Evolutionary conservation across 2,888 invertebrate genomes (phyloP).

Genomic region (Sisyra nigra): DNA sequence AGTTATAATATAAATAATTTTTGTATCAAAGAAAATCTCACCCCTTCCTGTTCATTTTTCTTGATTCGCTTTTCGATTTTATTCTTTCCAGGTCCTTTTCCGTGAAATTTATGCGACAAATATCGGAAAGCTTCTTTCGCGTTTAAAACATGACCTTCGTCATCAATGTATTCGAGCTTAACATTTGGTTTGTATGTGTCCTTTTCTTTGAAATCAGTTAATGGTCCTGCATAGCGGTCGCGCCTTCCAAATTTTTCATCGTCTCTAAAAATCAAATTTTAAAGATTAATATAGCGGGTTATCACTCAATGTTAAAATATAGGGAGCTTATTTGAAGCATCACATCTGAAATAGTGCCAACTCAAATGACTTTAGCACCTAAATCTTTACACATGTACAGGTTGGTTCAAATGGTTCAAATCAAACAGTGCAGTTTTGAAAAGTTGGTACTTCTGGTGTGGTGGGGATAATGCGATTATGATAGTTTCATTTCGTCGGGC

Average conservation of each 20-base stretch:
- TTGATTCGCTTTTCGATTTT: conserved; percentile 94
- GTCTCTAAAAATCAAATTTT: conserved; percentile 33
- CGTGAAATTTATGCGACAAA: conserved; percentile 96
- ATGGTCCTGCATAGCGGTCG: conserved; percentile 68
- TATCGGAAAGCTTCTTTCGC: conserved; percentile 95
- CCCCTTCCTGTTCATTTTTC: conserved; percentile 85
- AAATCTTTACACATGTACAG: too few species aligned
- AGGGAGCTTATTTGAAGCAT: too few species aligned
- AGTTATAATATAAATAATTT: conserved; percentile 9
- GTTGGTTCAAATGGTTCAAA: neutral
- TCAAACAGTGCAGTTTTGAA: too few species aligned
- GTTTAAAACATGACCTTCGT: conserved; percentile 80
- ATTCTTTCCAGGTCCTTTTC: conserved; percentile 97
- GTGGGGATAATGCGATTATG: too few species aligned
- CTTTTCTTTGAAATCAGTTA: conserved; percentile 85
- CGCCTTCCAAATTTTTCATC: conserved; percentile 63
- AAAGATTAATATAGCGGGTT: conserved; percentile 3
- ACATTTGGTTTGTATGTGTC: conserved; percentile 82
- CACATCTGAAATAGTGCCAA: neutral
- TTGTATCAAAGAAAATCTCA: conserved; percentile 20
- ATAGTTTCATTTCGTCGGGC: too few species aligned
- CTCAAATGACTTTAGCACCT: too few species aligned
- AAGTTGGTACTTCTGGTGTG: too few species aligned
- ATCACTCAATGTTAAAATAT: too few species aligned
- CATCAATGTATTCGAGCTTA: conserved; percentile 94